Percentiles rank a stretch among this genome's conserved stretches.
Conservation (phyloP, 2,113 vertebrate genomes). For the Crotophaga sulcirostris region DNA sequence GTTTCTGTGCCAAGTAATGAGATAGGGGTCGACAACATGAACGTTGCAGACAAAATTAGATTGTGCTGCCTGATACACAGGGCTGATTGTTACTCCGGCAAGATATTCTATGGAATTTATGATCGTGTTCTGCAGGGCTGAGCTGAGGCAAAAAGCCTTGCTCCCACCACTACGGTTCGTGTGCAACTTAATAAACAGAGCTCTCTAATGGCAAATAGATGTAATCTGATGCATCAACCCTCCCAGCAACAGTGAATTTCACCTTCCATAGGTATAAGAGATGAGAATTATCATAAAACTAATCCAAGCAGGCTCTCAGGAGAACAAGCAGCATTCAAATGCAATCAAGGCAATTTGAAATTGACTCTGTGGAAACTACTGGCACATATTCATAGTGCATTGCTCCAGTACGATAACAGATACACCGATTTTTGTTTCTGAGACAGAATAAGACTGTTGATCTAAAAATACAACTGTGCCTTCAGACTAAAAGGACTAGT, state of each 20-base stretch:
- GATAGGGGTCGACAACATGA: not conserved
- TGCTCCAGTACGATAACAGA: not conserved
- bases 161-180: not conserved
- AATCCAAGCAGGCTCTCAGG: not conserved
- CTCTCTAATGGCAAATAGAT: not conserved
- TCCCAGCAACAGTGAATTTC: not conserved
- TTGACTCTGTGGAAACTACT: not conserved
- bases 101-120: not conserved
- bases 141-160: not conserved
- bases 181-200: not conserved
- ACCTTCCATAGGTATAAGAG: not conserved
- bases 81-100: not conserved
- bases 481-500: not conserved
- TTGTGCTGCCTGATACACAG: not conserved
- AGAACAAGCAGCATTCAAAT: conserved; percentile 27
- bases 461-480: not conserved
- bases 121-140: not conserved
- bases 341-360: conserved; percentile 16
- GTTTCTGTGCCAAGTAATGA: not conserved
- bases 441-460: not conserved
- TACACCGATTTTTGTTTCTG: not conserved
- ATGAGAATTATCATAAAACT: not conserved
- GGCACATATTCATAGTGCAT: not conserved
- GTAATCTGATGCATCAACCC: not conserved
- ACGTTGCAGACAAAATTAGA: not conserved